phyloP scores from a whole-genome alignment of 1,140 invertebrate species.

The Anagrus nilaparvatae region DNA sequence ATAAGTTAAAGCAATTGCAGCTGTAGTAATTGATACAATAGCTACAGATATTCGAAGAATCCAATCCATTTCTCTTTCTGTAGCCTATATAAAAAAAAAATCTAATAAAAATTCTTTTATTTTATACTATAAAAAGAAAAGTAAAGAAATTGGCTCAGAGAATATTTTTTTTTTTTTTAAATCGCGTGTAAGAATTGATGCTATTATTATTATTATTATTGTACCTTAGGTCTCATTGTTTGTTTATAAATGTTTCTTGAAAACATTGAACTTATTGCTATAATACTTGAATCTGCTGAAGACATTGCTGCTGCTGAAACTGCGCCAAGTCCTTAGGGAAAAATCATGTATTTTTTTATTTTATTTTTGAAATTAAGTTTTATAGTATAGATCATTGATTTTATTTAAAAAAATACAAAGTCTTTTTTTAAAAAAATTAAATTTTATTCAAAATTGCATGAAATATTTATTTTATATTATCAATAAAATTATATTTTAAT shows the following conservation, averaged over 20 bases:
- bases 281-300: slow-evolving; percentile 68
- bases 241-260: slow-evolving; percentile 71
- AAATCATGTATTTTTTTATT: slow-evolving; percentile 4
- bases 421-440: too few species aligned
- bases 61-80: slow-evolving; percentile 63
- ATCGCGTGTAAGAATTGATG: neutral
- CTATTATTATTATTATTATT: slow-evolving; percentile 23
- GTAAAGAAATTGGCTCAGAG: neutral
- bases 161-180: neutral
- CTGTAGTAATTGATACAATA: slow-evolving; percentile 56
- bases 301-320: slow-evolving; percentile 76
- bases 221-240: slow-evolving; percentile 60
- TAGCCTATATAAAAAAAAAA: slow-evolving; percentile 43
- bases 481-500: too few species aligned
- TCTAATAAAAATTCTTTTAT: slow-evolving; percentile 7
- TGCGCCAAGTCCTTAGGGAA: slow-evolving; percentile 65
- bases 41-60: slow-evolving; percentile 63
- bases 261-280: slow-evolving; percentile 71
- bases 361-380: neutral
- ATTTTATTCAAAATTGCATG: too few species aligned
- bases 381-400: neutral
- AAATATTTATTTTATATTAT: too few species aligned
- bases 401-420: neutral
- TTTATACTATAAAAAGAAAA: slow-evolving; percentile 1
- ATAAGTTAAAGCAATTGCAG: slow-evolving; percentile 61